Conservation (phyloP, 2,888 invertebrate species). For the Blastobasis lacticolella region DNA sequence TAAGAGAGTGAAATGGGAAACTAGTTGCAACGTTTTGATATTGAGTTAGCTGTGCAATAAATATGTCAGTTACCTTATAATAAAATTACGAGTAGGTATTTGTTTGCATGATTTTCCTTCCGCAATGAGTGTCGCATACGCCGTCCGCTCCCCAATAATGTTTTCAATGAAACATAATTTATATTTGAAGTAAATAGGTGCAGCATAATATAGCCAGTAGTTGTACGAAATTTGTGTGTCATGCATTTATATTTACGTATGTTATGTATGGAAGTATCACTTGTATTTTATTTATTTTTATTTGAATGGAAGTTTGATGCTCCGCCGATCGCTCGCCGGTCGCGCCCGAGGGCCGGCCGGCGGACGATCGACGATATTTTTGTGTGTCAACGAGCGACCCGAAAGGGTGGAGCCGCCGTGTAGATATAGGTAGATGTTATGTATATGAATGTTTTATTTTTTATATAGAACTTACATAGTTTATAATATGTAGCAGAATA, state of each 20-base stretch:
- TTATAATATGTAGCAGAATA: slow-evolving; percentile 29
- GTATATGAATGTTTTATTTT: slow-evolving; percentile 47
- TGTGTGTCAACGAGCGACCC: slow-evolving; percentile 11
- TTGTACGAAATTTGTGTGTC: slow-evolving; percentile 51
- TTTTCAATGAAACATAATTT: slow-evolving; percentile 13
- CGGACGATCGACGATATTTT: slow-evolving; percentile 23
- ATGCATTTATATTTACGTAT: slow-evolving; percentile 49
- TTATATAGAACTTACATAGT: slow-evolving; percentile 16
- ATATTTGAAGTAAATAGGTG: slow-evolving; percentile 40
- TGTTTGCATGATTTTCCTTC: too few species aligned
- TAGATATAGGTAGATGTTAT: slow-evolving; percentile 70
- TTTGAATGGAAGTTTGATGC: slow-evolving; percentile 40
- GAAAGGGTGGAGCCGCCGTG: slow-evolving; percentile 29
- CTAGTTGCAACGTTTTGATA: too few species aligned
- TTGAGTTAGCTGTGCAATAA: too few species aligned
- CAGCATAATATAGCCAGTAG: slow-evolving; percentile 43
- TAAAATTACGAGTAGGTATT: neutral
- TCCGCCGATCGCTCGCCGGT: slow-evolving; percentile 19
- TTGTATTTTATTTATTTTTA: slow-evolving; percentile 20
- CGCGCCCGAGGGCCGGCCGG: too few species aligned
- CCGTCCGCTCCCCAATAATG: slow-evolving; percentile 14
- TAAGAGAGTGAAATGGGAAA: too few species aligned
- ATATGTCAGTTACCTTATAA: too few species aligned
- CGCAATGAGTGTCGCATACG: neutral
- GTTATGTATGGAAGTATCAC: slow-evolving; percentile 43